phyloP scores from a whole-genome alignment of 1,140 invertebrate genomes.

The Frieseomelitta varia region DNA sequence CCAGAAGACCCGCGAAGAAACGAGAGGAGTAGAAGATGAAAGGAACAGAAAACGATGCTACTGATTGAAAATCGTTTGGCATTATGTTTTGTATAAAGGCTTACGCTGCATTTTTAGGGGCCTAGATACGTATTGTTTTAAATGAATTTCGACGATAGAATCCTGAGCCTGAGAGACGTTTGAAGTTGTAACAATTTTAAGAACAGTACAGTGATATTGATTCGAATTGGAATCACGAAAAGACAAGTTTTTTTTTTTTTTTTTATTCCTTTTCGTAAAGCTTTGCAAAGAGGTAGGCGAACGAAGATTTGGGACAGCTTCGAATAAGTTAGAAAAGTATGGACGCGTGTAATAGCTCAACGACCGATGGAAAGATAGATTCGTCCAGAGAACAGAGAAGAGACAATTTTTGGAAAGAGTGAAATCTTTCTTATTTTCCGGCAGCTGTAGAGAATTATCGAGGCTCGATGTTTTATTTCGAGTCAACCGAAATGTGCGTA shows the following conservation, averaged over 20 bases:
- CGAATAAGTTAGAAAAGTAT: not conserved
- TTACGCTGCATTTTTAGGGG: conserved; percentile 22
- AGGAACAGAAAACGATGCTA: not conserved
- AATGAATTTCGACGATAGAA: conserved; percentile 28
- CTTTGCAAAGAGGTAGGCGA: not conserved
- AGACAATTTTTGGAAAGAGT: conserved; percentile 28
- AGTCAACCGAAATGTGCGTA: not conserved
- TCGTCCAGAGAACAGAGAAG: not conserved
- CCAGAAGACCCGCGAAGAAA: not conserved
- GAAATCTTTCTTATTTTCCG: conserved; percentile 52
- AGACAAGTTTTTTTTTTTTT: not conserved
- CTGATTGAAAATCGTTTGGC: conserved; percentile 14
- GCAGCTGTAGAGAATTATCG: conserved; percentile 49
- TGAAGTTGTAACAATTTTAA: not conserved
- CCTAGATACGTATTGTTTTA: conserved; percentile 27
- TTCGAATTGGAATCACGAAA: not conserved
- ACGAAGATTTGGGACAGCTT: not conserved
- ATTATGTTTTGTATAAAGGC: conserved; percentile 24
- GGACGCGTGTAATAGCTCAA: not conserved
- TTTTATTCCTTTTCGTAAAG: not conserved
- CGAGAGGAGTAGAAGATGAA: not conserved
- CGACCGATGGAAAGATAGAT: not conserved
- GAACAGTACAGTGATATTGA: not conserved
- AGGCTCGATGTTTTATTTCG: conserved; percentile 6
- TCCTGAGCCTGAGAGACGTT: not conserved